These are phyloP conservation scores for Rhogogaster chlorosoma DNA, from an alignment of 2,888 invertebrate species.

Conservation along the genomic window DNA sequence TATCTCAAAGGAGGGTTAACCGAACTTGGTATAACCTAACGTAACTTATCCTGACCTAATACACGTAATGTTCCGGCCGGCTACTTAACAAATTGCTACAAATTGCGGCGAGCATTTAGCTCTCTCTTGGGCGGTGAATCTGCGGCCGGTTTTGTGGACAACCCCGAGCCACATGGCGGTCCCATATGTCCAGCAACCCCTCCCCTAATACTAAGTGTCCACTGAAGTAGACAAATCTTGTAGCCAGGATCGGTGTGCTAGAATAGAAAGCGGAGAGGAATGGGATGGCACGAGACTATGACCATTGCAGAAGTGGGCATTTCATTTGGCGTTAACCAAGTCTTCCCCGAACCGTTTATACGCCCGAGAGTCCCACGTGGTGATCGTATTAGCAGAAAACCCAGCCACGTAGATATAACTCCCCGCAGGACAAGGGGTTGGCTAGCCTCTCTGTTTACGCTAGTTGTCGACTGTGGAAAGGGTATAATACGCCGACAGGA, in stretches of 20 bases:
- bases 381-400: slow-evolving; percentile 46
- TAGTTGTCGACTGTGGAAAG: slow-evolving; percentile 26
- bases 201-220: slow-evolving; percentile 64
- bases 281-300: slow-evolving; percentile 4
- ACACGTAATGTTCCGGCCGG: slow-evolving; percentile 76
- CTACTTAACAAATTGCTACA: slow-evolving; percentile 78
- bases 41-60: slow-evolving; percentile 65
- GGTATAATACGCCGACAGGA: slow-evolving; percentile 15
- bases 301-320: slow-evolving; percentile 32
- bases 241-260: slow-evolving; percentile 47
- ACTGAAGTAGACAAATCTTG: slow-evolving; percentile 66
- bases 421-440: slow-evolving; percentile 36
- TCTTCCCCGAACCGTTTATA: slow-evolving; percentile 50
- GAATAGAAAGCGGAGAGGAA: slow-evolving; percentile 32
- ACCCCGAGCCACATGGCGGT: slow-evolving; percentile 74
- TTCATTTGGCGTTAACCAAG: slow-evolving; percentile 53
- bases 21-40: slow-evolving; percentile 18
- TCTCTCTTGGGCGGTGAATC: slow-evolving; percentile 61
- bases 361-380: slow-evolving; percentile 27
- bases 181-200: slow-evolving; percentile 74
- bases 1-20: slow-evolving; percentile 62
- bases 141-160: slow-evolving; percentile 59
- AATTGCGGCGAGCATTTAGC: slow-evolving; percentile 76
- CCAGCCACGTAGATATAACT: slow-evolving; percentile 47
- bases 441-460: slow-evolving; percentile 35